Conservation (phyloP, 1,140 invertebrate genomes). For the Coboldia fuscipes region DNA sequence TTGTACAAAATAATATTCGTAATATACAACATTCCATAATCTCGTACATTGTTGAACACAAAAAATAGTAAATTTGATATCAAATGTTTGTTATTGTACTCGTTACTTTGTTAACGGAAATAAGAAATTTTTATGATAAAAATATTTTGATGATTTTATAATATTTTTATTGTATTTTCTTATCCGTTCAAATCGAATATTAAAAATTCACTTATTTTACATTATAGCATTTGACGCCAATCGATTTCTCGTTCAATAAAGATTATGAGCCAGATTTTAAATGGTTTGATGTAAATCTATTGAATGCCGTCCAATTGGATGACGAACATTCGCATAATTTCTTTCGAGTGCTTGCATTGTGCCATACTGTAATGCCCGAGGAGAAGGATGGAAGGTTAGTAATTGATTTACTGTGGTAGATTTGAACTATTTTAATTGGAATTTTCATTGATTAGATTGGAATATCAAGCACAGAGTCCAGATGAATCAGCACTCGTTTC, state of each 20-base stretch:
- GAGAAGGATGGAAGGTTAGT: slow-evolving; percentile 47
- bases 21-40: too few species aligned
- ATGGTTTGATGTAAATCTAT: slow-evolving; percentile 75
- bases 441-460: slow-evolving; percentile 6
- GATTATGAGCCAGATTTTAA: slow-evolving; percentile 80
- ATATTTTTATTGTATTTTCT: too few species aligned
- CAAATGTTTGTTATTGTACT: too few species aligned
- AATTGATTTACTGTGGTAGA: background rate
- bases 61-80: too few species aligned
- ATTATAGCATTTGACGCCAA: slow-evolving; percentile 41
- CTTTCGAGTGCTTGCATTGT: slow-evolving; percentile 74
- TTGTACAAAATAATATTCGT: too few species aligned
- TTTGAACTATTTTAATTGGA: background rate
- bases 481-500: slow-evolving; percentile 94
- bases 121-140: too few species aligned
- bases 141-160: too few species aligned
- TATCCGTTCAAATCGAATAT: too few species aligned
- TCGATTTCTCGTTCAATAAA: slow-evolving; percentile 89
- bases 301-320: slow-evolving; percentile 59
- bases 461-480: slow-evolving; percentile 78
- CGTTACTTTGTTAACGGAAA: too few species aligned
- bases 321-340: slow-evolving; percentile 62
- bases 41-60: too few species aligned
- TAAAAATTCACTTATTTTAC: background rate
- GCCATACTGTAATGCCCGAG: slow-evolving; percentile 97